These are phyloP conservation scores for Morone chrysops DNA, from an alignment of 2,113 vertebrate species.

Conservation along the genomic window DNA sequence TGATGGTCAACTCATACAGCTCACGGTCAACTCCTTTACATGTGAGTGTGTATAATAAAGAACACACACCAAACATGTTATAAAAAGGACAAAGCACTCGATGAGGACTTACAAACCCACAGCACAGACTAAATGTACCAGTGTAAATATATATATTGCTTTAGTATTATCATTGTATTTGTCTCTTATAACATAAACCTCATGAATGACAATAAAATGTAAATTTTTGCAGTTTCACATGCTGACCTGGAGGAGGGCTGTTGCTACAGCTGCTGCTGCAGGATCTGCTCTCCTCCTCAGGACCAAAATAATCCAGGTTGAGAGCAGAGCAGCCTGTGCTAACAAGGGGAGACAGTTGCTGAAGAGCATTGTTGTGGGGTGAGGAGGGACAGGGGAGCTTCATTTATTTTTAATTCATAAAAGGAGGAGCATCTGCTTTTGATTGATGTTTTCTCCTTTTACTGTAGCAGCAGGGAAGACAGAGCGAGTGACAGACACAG, in stretches of 20 bases:
- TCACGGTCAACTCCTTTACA: constrained; percentile 92
- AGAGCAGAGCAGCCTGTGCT: constrained; percentile 91
- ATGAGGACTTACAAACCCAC: neutral
- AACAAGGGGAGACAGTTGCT: constrained; percentile 86
- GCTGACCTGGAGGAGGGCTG: constrained; percentile 94
- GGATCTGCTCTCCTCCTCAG: constrained; percentile 91
- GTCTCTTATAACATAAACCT: neutral
- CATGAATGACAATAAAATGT: neutral
- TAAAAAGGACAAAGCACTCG: neutral
- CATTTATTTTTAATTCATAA: constrained; percentile 12
- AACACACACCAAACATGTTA: constrained; percentile 5
- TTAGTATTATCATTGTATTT: neutral
- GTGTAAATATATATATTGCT: neutral
- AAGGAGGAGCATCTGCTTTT: neutral
- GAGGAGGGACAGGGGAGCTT: neutral
- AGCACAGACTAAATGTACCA: neutral
- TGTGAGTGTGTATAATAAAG: neutral
- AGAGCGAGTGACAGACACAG: neutral
- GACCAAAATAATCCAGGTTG: constrained; percentile 97
- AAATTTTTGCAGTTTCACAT: constrained; percentile 57
- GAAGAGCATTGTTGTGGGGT: neutral
- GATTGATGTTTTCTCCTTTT: constrained; percentile 11
- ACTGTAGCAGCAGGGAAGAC: neutral
- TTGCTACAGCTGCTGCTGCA: constrained; percentile 81
- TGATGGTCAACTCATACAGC: constrained; percentile 93